Conservation (phyloP, 2,888 invertebrate genomes). For the Lasioglossum morio region DNA sequence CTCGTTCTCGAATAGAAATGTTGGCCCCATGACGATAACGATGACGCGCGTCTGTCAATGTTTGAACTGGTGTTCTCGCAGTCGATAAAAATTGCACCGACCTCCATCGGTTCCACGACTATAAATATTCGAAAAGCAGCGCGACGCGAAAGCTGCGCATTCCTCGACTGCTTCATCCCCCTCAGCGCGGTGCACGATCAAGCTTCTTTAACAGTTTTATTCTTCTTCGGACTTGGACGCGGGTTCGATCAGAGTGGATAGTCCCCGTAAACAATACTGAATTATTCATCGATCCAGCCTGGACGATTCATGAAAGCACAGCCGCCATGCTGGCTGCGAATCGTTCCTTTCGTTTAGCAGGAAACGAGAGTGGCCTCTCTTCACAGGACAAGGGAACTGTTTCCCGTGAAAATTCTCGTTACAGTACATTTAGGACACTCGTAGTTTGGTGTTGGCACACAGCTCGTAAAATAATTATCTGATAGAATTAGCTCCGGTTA, state of each 20-base stretch:
- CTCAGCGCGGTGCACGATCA: not conserved
- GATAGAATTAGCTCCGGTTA: not conserved
- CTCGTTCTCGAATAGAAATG: not conserved
- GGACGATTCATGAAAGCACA: conserved; percentile 74
- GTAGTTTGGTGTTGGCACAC: not conserved
- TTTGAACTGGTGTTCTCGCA: conserved; percentile 9
- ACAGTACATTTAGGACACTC: not conserved
- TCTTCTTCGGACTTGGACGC: conserved; percentile 54
- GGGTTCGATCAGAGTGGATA: conserved; percentile 59
- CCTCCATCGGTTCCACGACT: conserved; percentile 58
- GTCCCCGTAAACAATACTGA: conserved; percentile 73
- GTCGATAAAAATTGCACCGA: conserved; percentile 10
- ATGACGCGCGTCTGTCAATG: conserved; percentile 10
- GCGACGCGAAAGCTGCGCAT: conserved; percentile 18
- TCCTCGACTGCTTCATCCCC: conserved; percentile 58
- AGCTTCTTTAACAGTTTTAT: not conserved
- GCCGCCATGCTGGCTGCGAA: conserved; percentile 15
- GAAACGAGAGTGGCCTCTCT: conserved; percentile 1
- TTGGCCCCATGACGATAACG: not conserved
- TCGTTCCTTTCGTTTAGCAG: not conserved
- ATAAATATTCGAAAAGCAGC: conserved; percentile 76
- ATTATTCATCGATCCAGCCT: conserved; percentile 71
- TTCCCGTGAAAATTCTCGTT: not conserved
- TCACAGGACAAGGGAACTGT: too few relatives aligned
- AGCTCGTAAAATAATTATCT: not conserved